A percentile compares a stretch with the other conserved stretches of the same genome.
Conservation (phyloP, 2,113 vertebrate species). For the Oxygymnocypris stewartii region DNA sequence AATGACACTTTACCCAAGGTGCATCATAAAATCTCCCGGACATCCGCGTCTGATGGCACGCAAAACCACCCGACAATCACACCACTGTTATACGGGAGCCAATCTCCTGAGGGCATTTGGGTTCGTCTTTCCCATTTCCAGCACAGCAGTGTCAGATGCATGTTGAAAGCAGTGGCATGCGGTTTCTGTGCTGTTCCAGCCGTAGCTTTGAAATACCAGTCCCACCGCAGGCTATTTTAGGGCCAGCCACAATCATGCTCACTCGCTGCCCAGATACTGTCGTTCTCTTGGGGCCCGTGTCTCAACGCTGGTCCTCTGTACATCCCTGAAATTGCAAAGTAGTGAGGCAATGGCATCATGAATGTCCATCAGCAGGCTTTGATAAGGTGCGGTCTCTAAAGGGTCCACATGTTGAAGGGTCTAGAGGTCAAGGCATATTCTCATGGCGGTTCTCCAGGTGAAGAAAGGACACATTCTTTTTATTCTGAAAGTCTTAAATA, state of each 20-base stretch:
- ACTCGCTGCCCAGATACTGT: slow-evolving; percentile 49
- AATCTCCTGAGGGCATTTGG: slow-evolving; percentile 42
- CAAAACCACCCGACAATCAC: not conserved
- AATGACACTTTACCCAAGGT: not conserved
- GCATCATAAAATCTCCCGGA: not conserved
- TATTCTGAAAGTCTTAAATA: not conserved
- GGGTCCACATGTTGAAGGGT: not conserved
- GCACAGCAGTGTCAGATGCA: slow-evolving; percentile 58
- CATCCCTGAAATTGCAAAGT: slow-evolving; percentile 52
- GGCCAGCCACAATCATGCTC: slow-evolving; percentile 55
- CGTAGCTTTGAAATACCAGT: slow-evolving; percentile 68
- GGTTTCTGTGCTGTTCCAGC: slow-evolving; percentile 59
- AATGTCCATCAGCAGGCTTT: slow-evolving; percentile 25
- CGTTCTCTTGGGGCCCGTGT: slow-evolving; percentile 34
- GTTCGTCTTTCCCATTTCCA: slow-evolving; percentile 38
- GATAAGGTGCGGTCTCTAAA: slow-evolving; percentile 20
- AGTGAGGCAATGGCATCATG: slow-evolving; percentile 37
- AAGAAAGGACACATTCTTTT: not conserved
- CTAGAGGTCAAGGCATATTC: not conserved
- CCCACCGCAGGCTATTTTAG: slow-evolving; percentile 69
- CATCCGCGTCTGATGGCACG: slow-evolving; percentile 5
- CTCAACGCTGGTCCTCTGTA: slow-evolving; percentile 24
- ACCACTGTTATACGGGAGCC: slow-evolving; percentile 20
- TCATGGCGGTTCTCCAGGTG: not conserved
- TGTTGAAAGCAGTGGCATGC: slow-evolving; percentile 53